These are phyloP conservation scores for Invenusta paracnida DNA, from an alignment of 2,888 invertebrate genomes.

Conservation along the genomic window DNA sequence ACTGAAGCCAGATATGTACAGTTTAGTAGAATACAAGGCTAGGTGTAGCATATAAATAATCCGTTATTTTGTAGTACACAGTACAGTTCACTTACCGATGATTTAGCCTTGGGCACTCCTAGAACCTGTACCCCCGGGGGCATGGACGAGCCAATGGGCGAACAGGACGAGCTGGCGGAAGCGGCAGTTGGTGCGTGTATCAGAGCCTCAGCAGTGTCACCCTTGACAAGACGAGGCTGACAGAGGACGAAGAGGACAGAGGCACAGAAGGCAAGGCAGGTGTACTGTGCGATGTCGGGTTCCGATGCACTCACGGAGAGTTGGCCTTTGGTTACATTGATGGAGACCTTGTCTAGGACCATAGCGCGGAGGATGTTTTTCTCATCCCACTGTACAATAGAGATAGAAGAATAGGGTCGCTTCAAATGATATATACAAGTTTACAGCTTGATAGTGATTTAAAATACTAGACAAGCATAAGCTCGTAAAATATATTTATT, in stretches of 20 bases:
- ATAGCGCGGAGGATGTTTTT: not conserved
- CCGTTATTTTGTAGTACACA: too few species aligned
- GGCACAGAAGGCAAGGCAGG: slow-evolving; percentile 61
- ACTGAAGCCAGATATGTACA: too few species aligned
- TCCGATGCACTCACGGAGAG: slow-evolving; percentile 49
- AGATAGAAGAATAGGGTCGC: not conserved
- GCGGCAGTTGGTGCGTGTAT: not conserved
- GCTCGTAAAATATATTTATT: too few species aligned
- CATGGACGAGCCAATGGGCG: not conserved
- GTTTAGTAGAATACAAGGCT: too few species aligned
- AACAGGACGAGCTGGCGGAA: not conserved
- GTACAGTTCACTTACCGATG: too few species aligned
- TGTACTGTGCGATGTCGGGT: slow-evolving; percentile 60
- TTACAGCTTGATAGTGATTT: too few species aligned
- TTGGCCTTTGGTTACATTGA: slow-evolving; percentile 52
- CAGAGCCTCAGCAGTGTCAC: not conserved
- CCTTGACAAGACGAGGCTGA: slow-evolving; percentile 58
- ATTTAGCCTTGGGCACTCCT: not conserved
- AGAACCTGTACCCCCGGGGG: not conserved
- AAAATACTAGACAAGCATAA: too few species aligned
- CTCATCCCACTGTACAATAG: not conserved
- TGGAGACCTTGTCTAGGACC: slow-evolving; percentile 36
- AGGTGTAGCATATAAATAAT: too few species aligned
- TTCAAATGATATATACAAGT: not conserved
- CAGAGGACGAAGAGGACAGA: slow-evolving; percentile 63